Evolutionary conservation across 2,888 invertebrate genomes (phyloP).

Genomic region (Autographa gamma): DNA sequence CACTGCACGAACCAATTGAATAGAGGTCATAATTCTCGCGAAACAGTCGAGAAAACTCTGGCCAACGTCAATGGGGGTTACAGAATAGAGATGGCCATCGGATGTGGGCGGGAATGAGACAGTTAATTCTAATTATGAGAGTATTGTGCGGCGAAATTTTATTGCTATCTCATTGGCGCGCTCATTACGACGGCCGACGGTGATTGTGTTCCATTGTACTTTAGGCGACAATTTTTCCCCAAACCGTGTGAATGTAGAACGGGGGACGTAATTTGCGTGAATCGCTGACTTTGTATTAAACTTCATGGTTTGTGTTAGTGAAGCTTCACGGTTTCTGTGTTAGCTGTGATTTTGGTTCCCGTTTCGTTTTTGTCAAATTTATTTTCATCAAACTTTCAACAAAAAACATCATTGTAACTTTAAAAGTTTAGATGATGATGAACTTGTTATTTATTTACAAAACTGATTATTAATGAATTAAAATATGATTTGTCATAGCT

Average conservation of each 20-base stretch:
- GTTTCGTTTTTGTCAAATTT: background rate
- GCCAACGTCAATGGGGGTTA: constrained; percentile 71
- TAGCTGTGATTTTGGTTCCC: constrained; percentile 32
- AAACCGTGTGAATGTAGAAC: constrained; percentile 82
- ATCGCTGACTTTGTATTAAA: constrained; percentile 63
- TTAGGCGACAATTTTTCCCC: constrained; percentile 77
- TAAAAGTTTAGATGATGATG: no score
- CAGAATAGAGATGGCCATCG: constrained; percentile 77
- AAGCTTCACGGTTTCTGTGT: constrained; percentile 31
- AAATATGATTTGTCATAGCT: no score
- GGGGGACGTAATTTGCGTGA: constrained; percentile 73
- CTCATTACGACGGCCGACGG: constrained; percentile 76
- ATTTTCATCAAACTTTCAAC: no score
- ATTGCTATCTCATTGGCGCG: constrained; percentile 87
- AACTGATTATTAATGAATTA: no score
- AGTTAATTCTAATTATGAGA: constrained; percentile 87
- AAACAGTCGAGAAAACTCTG: constrained; percentile 62
- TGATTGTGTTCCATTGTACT: constrained; percentile 86
- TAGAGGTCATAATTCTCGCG: constrained; percentile 39
- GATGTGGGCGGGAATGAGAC: constrained; percentile 85
- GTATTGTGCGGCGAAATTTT: constrained; percentile 87
- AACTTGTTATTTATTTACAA: no score
- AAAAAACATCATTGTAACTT: no score
- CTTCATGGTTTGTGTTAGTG: no score
- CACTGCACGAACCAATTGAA: constrained; percentile 52